These are phyloP conservation scores for Leptinotarsa juncta DNA, from an alignment of 2,888 invertebrate species.

Conservation along the genomic window DNA sequence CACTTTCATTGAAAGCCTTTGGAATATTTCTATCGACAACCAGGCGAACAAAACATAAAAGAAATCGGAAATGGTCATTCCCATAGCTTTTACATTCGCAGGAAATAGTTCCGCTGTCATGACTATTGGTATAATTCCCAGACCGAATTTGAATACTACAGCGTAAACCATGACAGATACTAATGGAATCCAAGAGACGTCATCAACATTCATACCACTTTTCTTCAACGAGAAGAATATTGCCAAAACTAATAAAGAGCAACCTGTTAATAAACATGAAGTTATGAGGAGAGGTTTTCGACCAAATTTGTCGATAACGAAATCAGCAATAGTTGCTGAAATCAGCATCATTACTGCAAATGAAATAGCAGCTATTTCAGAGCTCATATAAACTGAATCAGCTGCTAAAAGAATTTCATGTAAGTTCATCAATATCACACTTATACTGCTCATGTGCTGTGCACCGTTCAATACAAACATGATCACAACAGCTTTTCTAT, in stretches of 20 bases:
- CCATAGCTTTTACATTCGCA: no score
- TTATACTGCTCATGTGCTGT: slow-evolving; percentile 63
- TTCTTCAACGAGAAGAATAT: no score
- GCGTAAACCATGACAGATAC: no score
- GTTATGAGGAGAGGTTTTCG: slow-evolving; percentile 57
- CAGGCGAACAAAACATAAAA: slow-evolving; percentile 48
- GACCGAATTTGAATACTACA: no score
- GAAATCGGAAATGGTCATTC: no score
- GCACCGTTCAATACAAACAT: slow-evolving; percentile 62
- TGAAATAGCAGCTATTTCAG: slow-evolving; percentile 56
- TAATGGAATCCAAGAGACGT: no score
- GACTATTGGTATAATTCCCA: no score
- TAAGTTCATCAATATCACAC: slow-evolving; percentile 52
- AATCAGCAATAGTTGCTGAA: slow-evolving; percentile 56
- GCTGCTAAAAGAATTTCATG: no score
- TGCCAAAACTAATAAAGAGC: no score
- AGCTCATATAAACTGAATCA: slow-evolving; percentile 32
- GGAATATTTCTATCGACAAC: slow-evolving; percentile 59
- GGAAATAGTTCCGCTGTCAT: no score
- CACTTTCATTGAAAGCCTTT: slow-evolving; percentile 50
- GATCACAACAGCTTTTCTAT: slow-evolving; percentile 61
- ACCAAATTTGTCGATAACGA: slow-evolving; percentile 60
- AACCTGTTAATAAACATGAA: slow-evolving; percentile 49
- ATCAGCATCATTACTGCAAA: slow-evolving; percentile 60
- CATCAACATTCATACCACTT: no score